Percentiles rank a stretch among this genome's conserved stretches.
Evolutionary conservation across 2,113 vertebrate genomes (phyloP).

Genomic region (Leucopsar rothschildi): DNA sequence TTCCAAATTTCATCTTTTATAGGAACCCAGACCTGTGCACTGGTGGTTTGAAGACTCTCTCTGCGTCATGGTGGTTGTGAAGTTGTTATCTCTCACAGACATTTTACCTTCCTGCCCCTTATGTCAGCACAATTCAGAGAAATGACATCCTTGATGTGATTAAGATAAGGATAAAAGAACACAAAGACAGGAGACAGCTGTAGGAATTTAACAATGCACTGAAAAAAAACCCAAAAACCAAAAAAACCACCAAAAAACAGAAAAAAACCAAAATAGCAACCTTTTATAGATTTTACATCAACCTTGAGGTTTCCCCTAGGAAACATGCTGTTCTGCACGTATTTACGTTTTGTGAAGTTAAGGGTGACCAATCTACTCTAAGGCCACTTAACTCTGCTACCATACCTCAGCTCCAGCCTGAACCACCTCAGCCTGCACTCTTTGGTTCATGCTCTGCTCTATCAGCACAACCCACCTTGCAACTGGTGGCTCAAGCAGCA

Average conservation of each 20-base stretch:
- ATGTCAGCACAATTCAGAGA: not conserved
- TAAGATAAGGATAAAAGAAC: not conserved
- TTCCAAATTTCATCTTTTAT: not conserved
- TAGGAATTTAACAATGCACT: not conserved
- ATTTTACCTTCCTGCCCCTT: not conserved
- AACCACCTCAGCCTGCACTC: rapidly evolving
- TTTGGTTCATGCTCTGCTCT: not conserved
- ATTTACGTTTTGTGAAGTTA: not conserved
- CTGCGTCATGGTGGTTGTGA: not conserved
- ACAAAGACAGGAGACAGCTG: not conserved
- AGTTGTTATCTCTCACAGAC: not conserved
- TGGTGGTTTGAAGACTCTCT: not conserved
- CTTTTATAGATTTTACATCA: not conserved
- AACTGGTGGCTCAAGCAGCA: not conserved
- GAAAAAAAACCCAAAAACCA: not conserved
- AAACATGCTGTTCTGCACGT: not conserved
- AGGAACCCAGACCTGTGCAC: not conserved
- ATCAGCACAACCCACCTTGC: not conserved
- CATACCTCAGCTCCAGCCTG: not conserved
- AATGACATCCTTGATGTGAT: not conserved
- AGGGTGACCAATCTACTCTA: too few relatives aligned
- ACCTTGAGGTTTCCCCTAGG: not conserved
- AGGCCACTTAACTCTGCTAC: not conserved
- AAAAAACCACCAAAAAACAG: not conserved
- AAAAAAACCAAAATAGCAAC: not conserved